phyloP scores from a whole-genome alignment of 2,113 vertebrate species.

The Corythornis cristatus region DNA sequence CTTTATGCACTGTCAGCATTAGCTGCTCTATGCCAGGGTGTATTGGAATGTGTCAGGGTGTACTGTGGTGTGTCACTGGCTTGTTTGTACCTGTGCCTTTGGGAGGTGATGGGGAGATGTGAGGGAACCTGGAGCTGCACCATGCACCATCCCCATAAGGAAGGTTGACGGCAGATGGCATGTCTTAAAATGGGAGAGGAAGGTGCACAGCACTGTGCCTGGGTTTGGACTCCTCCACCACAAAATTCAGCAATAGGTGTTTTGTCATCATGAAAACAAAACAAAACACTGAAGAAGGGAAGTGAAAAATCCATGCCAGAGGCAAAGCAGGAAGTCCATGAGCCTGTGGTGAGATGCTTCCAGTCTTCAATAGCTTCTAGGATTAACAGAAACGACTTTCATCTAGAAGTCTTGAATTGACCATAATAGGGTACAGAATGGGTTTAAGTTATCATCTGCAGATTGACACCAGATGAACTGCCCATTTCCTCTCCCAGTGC shows the following conservation, averaged over 20 bases:
- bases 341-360: not conserved
- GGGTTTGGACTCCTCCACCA: not conserved
- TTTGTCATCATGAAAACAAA: not conserved
- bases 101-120: not conserved
- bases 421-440: not conserved
- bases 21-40: not conserved
- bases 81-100: not conserved
- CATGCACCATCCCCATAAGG: rapidly evolving
- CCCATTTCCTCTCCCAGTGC: rapidly evolving
- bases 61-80: not conserved
- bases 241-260: not conserved
- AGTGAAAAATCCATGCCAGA: not conserved
- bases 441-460: not conserved
- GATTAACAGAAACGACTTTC: not conserved
- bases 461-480: not conserved
- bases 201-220: too few relatives aligned
- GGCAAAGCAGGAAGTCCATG: rapidly evolving
- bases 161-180: not conserved
- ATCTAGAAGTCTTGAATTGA: not conserved
- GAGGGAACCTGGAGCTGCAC: not conserved
- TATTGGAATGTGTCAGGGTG: rapidly evolving
- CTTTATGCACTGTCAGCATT: not conserved
- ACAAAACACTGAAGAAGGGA: not conserved
- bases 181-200: not conserved
- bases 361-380: not conserved